Evolutionary conservation across 2,888 invertebrate genomes (phyloP).

Genomic region (Gymnocheta viridis): DNA sequence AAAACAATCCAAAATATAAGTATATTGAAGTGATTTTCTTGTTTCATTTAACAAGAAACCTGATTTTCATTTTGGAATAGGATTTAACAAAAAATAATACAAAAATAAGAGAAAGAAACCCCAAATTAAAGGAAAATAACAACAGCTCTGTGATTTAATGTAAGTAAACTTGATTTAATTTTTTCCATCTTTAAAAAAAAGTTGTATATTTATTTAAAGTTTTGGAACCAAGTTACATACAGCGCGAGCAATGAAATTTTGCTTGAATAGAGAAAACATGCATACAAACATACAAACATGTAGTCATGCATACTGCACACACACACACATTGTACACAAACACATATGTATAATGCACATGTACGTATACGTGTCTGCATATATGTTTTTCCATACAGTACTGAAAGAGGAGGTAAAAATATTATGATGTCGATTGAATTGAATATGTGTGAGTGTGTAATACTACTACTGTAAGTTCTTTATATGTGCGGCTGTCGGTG

Average conservation of each 20-base stretch:
- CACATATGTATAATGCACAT: slow-evolving; percentile 29
- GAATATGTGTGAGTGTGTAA: slow-evolving; percentile 52
- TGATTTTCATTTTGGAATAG: slow-evolving; percentile 54
- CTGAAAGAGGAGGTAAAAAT: slow-evolving; percentile 59
- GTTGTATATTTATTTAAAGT: slow-evolving; percentile 58
- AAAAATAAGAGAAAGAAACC: slow-evolving; percentile 9
- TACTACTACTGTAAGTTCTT: slow-evolving; percentile 31
- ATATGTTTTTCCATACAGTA: slow-evolving; percentile 40
- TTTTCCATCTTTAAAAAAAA: slow-evolving; percentile 26
- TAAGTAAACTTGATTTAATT: slow-evolving; percentile 57
- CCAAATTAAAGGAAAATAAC: slow-evolving; percentile 19
- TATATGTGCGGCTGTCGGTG: slow-evolving; percentile 14
- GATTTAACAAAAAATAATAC: slow-evolving; percentile 19
- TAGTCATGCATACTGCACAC: slow-evolving; percentile 47
- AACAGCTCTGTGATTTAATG: slow-evolving; percentile 31
- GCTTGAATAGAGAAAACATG: slow-evolving; percentile 67
- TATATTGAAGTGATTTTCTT: slow-evolving; percentile 45
- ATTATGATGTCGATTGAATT: slow-evolving; percentile 51
- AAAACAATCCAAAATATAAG: slow-evolving; percentile 36
- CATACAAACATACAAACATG: slow-evolving; percentile 48
- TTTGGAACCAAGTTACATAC: slow-evolving; percentile 64
- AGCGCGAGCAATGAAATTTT: slow-evolving; percentile 57
- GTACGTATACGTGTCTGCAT: neutral
- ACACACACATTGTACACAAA: slow-evolving; percentile 9
- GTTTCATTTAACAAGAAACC: slow-evolving; percentile 47